A percentile compares a stretch with the other conserved stretches of the same genome.
phyloP scores from a whole-genome alignment of 2,797 vertebrate species.

The Echeneis naucrates region DNA sequence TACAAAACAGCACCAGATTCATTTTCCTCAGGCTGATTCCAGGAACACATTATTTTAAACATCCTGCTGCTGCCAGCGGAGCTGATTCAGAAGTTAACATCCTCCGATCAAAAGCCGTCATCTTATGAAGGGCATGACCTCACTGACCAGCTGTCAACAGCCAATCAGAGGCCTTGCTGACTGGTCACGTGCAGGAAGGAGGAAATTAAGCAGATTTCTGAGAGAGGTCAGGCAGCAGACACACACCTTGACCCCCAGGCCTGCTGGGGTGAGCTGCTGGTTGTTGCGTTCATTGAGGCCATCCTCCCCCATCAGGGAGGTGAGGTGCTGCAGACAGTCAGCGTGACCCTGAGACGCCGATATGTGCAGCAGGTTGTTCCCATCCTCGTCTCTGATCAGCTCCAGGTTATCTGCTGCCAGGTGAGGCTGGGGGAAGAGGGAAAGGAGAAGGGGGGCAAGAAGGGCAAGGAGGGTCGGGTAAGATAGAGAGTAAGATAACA shows the following conservation, averaged over 20 bases:
- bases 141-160: conserved; percentile 21
- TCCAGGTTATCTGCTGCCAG: conserved; percentile 96
- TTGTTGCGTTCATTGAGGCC: conserved; percentile 93
- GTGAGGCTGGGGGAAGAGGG: conserved; percentile 87
- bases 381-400: conserved; percentile 91
- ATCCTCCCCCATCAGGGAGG: conserved; percentile 97
- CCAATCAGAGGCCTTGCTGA: conserved; percentile 7
- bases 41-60: neutral
- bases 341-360: conserved; percentile 92
- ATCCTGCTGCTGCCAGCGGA: neutral
- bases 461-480: neutral
- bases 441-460: neutral
- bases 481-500: too few relatives aligned
- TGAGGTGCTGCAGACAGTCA: conserved; percentile 97
- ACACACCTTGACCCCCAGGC: conserved; percentile 94
- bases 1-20: conserved; percentile 11
- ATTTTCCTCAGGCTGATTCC: conserved; percentile 4
- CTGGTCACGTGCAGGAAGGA: neutral
- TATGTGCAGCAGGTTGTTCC: conserved; percentile 95
- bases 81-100: neutral
- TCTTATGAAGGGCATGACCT: conserved; percentile 26
- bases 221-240: too few relatives aligned
- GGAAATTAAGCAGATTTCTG: neutral
- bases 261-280: conserved; percentile 93
- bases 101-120: conserved; percentile 3